These are phyloP conservation scores for Danio aesculapii DNA, from an alignment of 2,797 vertebrate species.

Conservation along the genomic window DNA sequence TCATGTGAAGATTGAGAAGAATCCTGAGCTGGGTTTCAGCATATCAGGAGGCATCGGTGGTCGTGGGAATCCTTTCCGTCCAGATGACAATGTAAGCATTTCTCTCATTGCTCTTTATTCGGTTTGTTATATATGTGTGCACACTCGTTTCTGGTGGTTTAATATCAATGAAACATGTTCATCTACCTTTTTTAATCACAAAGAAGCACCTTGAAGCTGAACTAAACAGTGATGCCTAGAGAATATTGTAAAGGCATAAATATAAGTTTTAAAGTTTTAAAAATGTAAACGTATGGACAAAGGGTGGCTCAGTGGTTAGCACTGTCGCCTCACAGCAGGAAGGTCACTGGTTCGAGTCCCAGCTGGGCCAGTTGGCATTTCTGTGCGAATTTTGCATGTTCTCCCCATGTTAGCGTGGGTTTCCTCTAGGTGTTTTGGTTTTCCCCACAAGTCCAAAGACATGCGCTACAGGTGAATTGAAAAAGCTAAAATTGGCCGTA, in stretches of 20 bases:
- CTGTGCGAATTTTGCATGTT: too few species aligned
- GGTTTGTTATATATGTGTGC: neutral
- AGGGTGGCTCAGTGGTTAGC: too few species aligned
- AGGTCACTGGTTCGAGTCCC: too few species aligned
- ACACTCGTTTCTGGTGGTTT: neutral
- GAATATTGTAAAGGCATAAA: neutral
- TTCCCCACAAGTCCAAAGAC: too few species aligned
- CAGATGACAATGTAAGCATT: conserved; percentile 91
- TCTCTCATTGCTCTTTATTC: neutral
- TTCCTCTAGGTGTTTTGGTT: too few species aligned
- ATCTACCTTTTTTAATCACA: neutral
- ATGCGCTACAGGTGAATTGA: too few species aligned
- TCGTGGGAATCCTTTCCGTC: conserved; percentile 96
- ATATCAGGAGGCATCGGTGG: conserved; percentile 98
- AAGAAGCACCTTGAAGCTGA: neutral
- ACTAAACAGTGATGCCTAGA: neutral
- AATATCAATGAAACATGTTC: neutral
- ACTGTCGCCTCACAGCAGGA: too few species aligned
- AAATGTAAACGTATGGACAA: neutral
- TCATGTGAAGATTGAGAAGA: conserved; percentile 94
- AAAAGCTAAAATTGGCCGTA: too few species aligned
- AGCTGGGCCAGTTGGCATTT: too few species aligned
- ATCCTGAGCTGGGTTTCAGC: conserved; percentile 98
- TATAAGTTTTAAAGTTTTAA: too few species aligned
- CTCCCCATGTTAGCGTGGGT: too few species aligned